Evolutionary conservation across 2,888 invertebrate genomes (phyloP).

Genomic region (Andrena trimmerana): DNA sequence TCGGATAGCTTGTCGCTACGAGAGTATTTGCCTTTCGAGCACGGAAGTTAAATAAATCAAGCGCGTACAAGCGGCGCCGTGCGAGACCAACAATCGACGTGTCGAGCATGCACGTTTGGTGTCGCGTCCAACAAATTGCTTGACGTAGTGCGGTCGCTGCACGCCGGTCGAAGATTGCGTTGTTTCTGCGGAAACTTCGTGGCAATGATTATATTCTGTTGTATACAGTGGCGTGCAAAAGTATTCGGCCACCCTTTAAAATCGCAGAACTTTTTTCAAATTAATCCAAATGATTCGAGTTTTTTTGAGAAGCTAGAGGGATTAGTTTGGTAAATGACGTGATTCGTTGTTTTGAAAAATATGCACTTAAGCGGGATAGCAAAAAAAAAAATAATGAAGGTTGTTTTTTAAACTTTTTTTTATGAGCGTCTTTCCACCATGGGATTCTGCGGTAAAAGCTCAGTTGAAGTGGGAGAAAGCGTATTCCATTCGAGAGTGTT

Average conservation of each 20-base stretch:
- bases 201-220: too few relatives aligned
- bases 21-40: slow-evolving; percentile 39
- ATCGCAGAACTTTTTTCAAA: too few relatives aligned
- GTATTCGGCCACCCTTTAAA: too few relatives aligned
- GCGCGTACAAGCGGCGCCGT: slow-evolving; percentile 42
- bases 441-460: not conserved
- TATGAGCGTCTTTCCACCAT: not conserved
- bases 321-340: too few relatives aligned
- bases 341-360: too few relatives aligned
- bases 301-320: too few relatives aligned
- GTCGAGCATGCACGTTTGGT: slow-evolving; percentile 65
- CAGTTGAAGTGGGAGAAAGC: slow-evolving; percentile 57
- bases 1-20: not conserved
- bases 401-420: too few relatives aligned
- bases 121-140: slow-evolving; percentile 63
- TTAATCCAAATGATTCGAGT: too few relatives aligned
- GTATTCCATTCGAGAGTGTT: slow-evolving; percentile 36
- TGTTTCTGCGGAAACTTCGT: slow-evolving; percentile 8
- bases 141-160: slow-evolving; percentile 27
- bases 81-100: slow-evolving; percentile 66
- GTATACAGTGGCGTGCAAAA: too few relatives aligned
- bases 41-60: slow-evolving; percentile 70
- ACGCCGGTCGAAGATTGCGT: slow-evolving; percentile 33
- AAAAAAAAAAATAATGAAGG: too few relatives aligned
- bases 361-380: too few relatives aligned